Evolutionary conservation across 1,140 invertebrate genomes (phyloP).

Genomic region (Myzus persicae): DNA sequence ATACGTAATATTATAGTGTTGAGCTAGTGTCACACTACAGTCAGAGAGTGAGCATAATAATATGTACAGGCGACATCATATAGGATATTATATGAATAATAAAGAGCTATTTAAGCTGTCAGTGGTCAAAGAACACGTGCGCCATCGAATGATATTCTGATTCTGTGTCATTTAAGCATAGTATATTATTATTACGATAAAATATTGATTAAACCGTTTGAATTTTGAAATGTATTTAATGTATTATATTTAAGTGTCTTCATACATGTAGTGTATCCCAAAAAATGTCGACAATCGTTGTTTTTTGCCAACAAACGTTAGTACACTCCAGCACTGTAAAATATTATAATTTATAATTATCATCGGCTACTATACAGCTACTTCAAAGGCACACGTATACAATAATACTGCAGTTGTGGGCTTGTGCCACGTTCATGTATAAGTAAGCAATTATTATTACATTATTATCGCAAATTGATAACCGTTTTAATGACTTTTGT

Average conservation of each 20-base stretch:
- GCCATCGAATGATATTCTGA: background rate
- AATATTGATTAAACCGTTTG: background rate
- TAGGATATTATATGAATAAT: no score
- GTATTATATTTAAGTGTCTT: no score
- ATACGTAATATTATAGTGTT: background rate
- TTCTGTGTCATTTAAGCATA: background rate
- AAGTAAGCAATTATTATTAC: conserved; percentile 8
- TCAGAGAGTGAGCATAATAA: no score
- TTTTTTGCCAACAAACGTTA: background rate
- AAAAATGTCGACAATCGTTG: background rate
- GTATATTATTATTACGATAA: background rate
- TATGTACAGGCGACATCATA: no score
- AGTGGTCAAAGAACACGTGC: background rate
- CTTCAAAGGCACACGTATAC: background rate
- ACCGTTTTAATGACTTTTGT: background rate
- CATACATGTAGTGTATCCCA: no score
- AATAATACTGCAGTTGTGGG: no score
- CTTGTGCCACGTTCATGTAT: background rate
- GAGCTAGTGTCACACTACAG: background rate
- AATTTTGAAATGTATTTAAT: background rate
- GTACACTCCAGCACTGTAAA: background rate
- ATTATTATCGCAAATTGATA: conserved; percentile 4
- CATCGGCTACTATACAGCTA: background rate
- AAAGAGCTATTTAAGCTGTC: background rate
- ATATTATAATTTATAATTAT: background rate